phyloP scores from a whole-genome alignment of 2,113 vertebrate genomes.

The Stercorarius parasiticus region DNA sequence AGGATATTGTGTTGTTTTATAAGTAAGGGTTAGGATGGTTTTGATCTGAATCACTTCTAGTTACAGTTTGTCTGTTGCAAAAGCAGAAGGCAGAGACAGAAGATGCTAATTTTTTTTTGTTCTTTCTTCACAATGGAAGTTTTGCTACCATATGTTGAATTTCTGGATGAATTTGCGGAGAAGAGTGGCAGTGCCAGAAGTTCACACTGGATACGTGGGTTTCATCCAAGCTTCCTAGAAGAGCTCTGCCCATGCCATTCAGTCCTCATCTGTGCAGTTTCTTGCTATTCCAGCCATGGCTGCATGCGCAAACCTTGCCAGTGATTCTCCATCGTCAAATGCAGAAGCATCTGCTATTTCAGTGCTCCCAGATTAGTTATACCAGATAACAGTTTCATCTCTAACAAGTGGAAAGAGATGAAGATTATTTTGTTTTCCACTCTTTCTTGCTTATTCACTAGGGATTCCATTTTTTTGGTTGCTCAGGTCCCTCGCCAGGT shows the following conservation, averaged over 20 bases:
- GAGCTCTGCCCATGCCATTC: not conserved
- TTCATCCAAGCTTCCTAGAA: not conserved
- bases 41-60: conserved; percentile 70
- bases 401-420: not conserved
- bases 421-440: not conserved
- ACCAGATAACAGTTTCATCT: not conserved
- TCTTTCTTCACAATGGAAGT: not conserved
- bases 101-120: not conserved
- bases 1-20: not conserved
- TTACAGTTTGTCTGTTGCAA: conserved; percentile 40
- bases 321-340: not conserved
- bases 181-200: not conserved
- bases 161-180: not conserved
- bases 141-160: not conserved
- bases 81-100: not conserved
- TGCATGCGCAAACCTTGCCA: not conserved
- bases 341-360: not conserved
- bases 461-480: not conserved
- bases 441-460: not conserved
- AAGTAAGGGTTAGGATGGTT: not conserved
- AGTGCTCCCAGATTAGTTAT: not conserved
- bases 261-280: not conserved
- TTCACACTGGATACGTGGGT: not conserved
- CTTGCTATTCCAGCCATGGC: not conserved
- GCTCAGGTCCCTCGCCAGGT: not conserved